These are phyloP conservation scores for Neofelis nebulosa DNA, from an alignment of 2,113 vertebrate species.

Conservation along the genomic window DNA sequence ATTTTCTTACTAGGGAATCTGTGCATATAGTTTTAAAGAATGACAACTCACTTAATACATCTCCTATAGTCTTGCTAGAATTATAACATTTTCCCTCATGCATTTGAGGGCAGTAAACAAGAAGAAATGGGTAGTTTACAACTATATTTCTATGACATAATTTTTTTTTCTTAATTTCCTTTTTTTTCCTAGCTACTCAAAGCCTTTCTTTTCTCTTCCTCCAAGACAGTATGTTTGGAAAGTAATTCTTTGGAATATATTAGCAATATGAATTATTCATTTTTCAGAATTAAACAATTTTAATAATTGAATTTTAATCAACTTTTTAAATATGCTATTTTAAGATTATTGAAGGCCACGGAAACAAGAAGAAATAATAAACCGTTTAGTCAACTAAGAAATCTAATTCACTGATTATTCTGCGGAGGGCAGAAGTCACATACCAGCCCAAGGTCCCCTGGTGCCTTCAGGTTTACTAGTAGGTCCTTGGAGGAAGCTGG, in stretches of 20 bases:
- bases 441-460: neutral
- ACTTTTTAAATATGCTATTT: conserved; percentile 68
- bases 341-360: conserved; percentile 57
- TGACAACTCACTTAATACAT: neutral
- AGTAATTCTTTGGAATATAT: conserved; percentile 56
- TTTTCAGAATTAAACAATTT: conserved; percentile 66
- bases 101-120: neutral
- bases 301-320: conserved; percentile 72
- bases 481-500: neutral
- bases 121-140: neutral
- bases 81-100: neutral
- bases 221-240: neutral
- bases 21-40: neutral
- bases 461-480: neutral
- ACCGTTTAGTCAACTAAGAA: conserved; percentile 48
- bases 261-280: conserved; percentile 71
- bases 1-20: neutral
- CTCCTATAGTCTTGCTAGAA: neutral
- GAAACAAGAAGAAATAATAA: conserved; percentile 59
- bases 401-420: neutral
- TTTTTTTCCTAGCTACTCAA: neutral
- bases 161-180: neutral
- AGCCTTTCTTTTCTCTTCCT: conserved; percentile 28
- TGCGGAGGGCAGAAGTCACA: neutral
- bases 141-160: neutral